Base-by-base conservation (phyloP, 1,140 invertebrate species). In the Ips nitidus region DNA sequence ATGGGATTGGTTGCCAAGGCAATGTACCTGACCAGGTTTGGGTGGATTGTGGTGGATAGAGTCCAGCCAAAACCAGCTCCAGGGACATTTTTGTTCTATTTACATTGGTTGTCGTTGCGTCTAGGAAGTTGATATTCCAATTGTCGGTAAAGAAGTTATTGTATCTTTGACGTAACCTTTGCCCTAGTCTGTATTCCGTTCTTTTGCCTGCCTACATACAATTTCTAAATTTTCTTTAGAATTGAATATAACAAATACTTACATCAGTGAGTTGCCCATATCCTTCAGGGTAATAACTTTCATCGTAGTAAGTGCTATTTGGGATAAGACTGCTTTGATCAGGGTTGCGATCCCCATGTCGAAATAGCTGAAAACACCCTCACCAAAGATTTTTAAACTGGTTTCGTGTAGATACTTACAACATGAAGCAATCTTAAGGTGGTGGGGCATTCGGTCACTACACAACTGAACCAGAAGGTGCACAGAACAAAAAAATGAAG, bases 131-230 rank as follows among this genome's bases (percentile, higher is more conserved):
- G n/a, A 79, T 76, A 22, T 63, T 68, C 47, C 60, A 73, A 2
- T 52, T 65, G 38, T 56, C 41, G 6, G 84, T 85, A 43, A 91
- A 75, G 76, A 89, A 89, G 61, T 80, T 71, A 52, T 82, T 77
- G 74, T 91, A 91, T 68, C 86, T 82, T 69, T 83, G 74, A 69
- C 88, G 81, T 45, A 91, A 74, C 75, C 82, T 88, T 63, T 83
- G 73, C 37, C 90, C 90, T 73, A 86, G 82, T 75, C 84, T 80
- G 75, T 86, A 90, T 60, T 87, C 84, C 65, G 85, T 70, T 38
- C 36, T 39, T 62, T 72, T 74, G 2, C 73, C 73, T 55, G 64
- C 50, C 73, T 74, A 22, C 4, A 45, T 39, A 22, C 22, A 65
- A 39, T 36, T 39, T 40, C 53, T n/a, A 22, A 22, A 36, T 38